Evolutionary conservation across 2,113 vertebrate species (phyloP).

Genomic region (Alligator mississippiensis): DNA sequence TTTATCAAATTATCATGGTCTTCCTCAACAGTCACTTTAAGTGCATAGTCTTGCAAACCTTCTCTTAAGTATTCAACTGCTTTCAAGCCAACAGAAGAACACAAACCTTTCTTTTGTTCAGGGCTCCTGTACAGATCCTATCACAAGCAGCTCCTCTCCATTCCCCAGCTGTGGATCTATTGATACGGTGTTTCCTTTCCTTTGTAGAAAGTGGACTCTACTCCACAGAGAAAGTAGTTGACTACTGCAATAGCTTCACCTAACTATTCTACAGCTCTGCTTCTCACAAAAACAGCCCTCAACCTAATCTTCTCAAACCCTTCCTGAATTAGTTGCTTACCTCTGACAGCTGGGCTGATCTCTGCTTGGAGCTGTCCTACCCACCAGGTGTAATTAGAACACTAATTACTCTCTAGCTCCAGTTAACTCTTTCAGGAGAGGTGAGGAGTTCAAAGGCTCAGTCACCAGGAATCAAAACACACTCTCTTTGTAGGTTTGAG

Average conservation of each 20-base stretch:
- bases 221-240: too few relatives aligned
- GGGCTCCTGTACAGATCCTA: background rate
- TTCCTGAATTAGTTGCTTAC: background rate
- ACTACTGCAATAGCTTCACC: too few relatives aligned
- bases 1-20: too few relatives aligned
- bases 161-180: too few relatives aligned
- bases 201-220: too few relatives aligned
- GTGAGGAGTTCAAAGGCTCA: background rate
- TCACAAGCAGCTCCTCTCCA: too few relatives aligned
- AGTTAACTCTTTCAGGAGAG: background rate
- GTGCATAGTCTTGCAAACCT: too few relatives aligned
- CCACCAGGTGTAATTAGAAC: background rate
- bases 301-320: background rate
- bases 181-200: too few relatives aligned
- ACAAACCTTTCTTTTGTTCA: background rate
- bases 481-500: background rate
- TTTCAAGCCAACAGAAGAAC: background rate
- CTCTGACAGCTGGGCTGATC: background rate
- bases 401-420: background rate
- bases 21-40: too few relatives aligned
- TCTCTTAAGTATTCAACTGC: background rate
- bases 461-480: background rate
- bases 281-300: background rate
- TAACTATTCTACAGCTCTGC: background rate
- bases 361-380: background rate